Base-by-base conservation (phyloP, 2,797 vertebrate species). In the Buphagus erythrorhynchus region DNA sequence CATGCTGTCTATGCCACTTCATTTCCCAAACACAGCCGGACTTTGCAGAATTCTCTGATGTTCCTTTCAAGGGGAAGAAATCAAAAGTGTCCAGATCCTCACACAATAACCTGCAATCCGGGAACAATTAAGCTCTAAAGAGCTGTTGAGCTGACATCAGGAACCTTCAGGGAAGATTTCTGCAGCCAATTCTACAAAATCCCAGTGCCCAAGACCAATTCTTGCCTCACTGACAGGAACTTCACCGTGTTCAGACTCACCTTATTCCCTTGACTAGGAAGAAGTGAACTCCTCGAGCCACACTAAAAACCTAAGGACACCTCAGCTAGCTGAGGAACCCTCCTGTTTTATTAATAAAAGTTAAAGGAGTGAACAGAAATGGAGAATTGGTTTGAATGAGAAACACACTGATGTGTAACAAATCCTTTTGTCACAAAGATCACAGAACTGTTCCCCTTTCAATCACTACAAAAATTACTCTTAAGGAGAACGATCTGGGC, bases 51-150 rank as follows among this genome's bases (percentile, higher is more conserved):
- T 42, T 86, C n/a, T 48, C 38, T 24, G 26, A 5, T 0, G 8
- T 7, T 69, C 24, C 51, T 72, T 75, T n/a, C 40, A 31, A 65
- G 33, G 24, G 22, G 29, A 84, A 58, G n/a, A 66, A 93, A 33
- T n/a, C 62, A 17, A 57, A 71, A 16, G 26, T 28, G 16, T 6
- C 22, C 45, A 28, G 25, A 54, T 6, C 18, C 33, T 67, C 0
- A 0, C 6, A 24, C 33, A 61, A 45, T 6, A 29, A 52, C 13
- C 45, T 40, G 4, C 1, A 4, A 28, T 19, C 24, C 2, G 16
- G 15, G 16, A 78, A 45, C 35, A 49, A 24, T 18, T 10, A 59
- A 68, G 42, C 35, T 89, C 54, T 24, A 49, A 43, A 11, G 68
- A 88, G 68, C 38, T 63, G 20, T 16, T 3, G 2, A 31, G 49